Base-by-base conservation (phyloP, 2,888 invertebrate genomes). In the Cynaeus angustus region DNA sequence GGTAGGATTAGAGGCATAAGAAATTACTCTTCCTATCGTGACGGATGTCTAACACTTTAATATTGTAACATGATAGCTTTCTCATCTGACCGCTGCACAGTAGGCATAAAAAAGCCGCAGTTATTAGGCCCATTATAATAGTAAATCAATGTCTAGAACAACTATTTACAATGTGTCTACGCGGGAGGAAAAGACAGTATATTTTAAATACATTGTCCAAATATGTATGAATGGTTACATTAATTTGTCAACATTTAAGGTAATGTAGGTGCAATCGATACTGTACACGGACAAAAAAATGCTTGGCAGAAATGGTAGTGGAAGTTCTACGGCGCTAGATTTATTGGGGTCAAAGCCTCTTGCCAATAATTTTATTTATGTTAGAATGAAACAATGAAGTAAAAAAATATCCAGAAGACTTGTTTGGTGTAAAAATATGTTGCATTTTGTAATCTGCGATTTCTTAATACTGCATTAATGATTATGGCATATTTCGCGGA, bases 1-100 rank as follows among this genome's bases (percentile, higher is more conserved):
- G 33, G 2, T 21, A 56, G 56, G 56, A 56, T 56, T 56, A 56
- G 21, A 56, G 13, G 37, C 37, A 26, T 56, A 41, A 56, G 56
- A 56, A 56, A 59, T 46, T 45, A 28, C 45, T 59, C 46, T 59
- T 59, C 46, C 46, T 59, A 33, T 59, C 59, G 59, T 59, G 59
- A 59, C 59, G 59, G 46, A 59, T 59, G 59, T 59, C 59, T 26
- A 59, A 46, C 59, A 46, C 45, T 59, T 59, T 59, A 30, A 59
- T 45, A 59, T 21, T 59, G 59, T 59, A 59, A 59, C 10, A 33
- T 46, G 59, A 59, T 59, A 59, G 46, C 41, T 56, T 56, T 56
- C 53, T 53, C 53, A 26, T 56, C 41, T 56, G 13, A 12, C 56
- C 56, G 43, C 53, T 9, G 33, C 28, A 33, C 53, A 37, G 33